Base-by-base conservation (phyloP, 2,888 invertebrate species). In the Gnatocerus cornutus region DNA sequence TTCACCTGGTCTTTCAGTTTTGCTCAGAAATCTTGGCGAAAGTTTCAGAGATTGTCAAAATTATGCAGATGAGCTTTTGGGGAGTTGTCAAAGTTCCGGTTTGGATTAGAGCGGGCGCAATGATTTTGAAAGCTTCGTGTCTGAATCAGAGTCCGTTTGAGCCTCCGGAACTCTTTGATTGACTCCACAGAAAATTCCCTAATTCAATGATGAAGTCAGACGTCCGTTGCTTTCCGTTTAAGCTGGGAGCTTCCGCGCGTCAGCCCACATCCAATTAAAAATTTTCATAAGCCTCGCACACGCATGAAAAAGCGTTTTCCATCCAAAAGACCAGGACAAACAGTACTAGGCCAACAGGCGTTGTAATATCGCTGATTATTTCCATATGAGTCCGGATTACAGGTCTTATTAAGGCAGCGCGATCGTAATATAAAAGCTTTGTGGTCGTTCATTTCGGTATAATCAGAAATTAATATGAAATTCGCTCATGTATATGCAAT, bases 391-490 rank as follows among this genome's bases (percentile, higher is more conserved):
- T 82, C 81, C 80, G 81, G 83, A 84, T 84, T 84, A 84, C 84
- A 84, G 84, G 84, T 85, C 84, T 84, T 84, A 84, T 84, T 84
- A 83, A 80, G 82, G 83, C 79, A 71, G 74, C 79, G 81, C 81
- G 80, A 81, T 79, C 78, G 82, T 70, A 84, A 84, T 85, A 84
- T 85, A 85, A 85, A 85, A 85, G 85, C 85, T 84, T 85, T 85
- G 85, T 84, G 84, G 84, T 80, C 82, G 84, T 82, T 82, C 84
- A 80, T 83, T 83, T 82, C 80, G 79, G 84, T 82, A 85, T 85
- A 85, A 85, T 85, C 85, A 85, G 85, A 85, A 85, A 85, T 85
- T 85, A 85, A 85, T 85, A 85, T 85, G 85, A 85, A 84, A 85
- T 84, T 83, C 84, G 83, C 84, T 85, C 85, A 85, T 85, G 85